Evolutionary conservation across 2,888 invertebrate genomes (phyloP), one percentile per base, ranked within the genome.

Genomic region (Athalia circularis): DNA sequence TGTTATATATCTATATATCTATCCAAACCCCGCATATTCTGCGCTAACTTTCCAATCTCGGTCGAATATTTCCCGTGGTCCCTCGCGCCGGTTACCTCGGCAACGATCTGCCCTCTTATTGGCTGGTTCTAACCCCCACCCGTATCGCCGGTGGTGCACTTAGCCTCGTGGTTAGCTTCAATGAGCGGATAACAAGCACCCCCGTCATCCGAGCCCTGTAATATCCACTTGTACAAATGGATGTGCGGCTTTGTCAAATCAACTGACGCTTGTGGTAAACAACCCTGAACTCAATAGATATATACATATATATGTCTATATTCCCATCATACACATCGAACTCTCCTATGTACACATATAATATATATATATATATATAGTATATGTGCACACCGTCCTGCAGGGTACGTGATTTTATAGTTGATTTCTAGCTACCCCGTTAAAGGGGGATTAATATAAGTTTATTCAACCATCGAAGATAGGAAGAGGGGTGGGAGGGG

Each of bases 131-230:
- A 54, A 62, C 68, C 82, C 74, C 65, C 50, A 78, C 80, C 82
- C 62, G 8, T 62, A 50, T 62, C 59, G 29, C 15, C 75, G 65
- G 65, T 59, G 80, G 84, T 85, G 84, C 87, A 89, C 89, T 90
- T 90, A 89, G 89, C 88, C 87, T 86, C 88, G 89, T 89, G 88
- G 89, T 90, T 90, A 90, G 88, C 90, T 90, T 90, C 90, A 90
- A 90, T 89, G 89, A 90, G 89, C 89, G 88, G 88, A 89, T 90
- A 90, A 89, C 90, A 89, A 90, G 89, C 88, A 87, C 86, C 88
- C 88, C 88, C 83, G 84, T 86, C 64, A 75, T 62, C 75, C 75
- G 75, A 62, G 75, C 50, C 87, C 87, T 89, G 88, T 89, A 88
- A 89, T 89, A 89, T 88, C 88, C 86, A 84, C 87, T 89, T 87